Percentiles rank a stretch among this genome's conserved stretches.
Evolutionary conservation across 2,888 invertebrate genomes (phyloP).

Genomic region (Polydrusus cervinus): DNA sequence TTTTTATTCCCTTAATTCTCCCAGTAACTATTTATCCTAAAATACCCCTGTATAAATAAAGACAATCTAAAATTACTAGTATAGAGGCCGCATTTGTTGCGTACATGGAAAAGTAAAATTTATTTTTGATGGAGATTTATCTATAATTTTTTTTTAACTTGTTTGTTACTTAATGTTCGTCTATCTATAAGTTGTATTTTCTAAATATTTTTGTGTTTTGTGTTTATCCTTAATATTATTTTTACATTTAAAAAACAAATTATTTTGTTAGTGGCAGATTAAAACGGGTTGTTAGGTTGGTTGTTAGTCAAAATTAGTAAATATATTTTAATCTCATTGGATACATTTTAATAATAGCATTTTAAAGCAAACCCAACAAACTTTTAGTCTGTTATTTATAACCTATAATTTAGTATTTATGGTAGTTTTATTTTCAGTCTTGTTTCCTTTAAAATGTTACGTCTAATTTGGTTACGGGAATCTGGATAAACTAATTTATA

Average conservation of each 20-base stretch:
- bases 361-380: background rate
- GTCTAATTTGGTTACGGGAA: background rate
- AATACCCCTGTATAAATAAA: conserved; percentile 11
- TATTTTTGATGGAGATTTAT: conserved; percentile 11
- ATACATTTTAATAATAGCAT: background rate
- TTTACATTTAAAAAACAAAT: background rate
- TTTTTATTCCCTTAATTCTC: background rate
- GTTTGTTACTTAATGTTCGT: conserved; percentile 5
- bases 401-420: conserved; percentile 2
- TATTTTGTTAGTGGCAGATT: background rate
- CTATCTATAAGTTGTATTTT: background rate
- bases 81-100: conserved; percentile 25
- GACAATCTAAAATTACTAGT: conserved; percentile 31
- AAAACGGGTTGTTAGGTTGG: background rate
- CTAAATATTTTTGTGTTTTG: conserved; percentile 13
- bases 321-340: background rate
- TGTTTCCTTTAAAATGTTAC: background rate
- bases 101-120: conserved; percentile 32
- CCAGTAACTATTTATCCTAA: background rate
- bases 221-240: background rate
- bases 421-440: background rate
- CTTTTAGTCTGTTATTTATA: conserved; percentile 2
- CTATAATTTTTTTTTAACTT: conserved; percentile 12
- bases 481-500: no score
- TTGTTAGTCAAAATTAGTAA: background rate